Percentiles rank a stretch among this genome's conserved stretches.
Conservation (phyloP, 1,140 invertebrate genomes). For the Anoplolepis gracilipes region DNA sequence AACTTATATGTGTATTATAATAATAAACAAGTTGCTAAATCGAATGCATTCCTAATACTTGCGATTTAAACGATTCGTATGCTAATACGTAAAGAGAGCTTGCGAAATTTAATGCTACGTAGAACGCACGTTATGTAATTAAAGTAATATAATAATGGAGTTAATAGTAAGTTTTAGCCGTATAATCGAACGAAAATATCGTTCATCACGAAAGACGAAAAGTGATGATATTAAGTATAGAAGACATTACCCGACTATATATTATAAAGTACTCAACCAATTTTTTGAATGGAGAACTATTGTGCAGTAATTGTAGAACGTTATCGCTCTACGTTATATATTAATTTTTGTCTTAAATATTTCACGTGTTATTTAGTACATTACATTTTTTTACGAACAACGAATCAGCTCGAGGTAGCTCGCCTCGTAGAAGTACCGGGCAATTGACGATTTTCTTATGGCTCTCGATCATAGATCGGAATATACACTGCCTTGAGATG, state of each 20-base stretch:
- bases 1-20: slow-evolving; percentile 33
- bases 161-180: slow-evolving; percentile 15
- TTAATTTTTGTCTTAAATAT: neutral
- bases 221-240: slow-evolving; percentile 65
- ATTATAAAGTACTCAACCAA: neutral
- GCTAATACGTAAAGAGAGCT: slow-evolving; percentile 5
- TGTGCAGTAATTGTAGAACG: slow-evolving; percentile 33
- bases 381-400: slow-evolving; percentile 58
- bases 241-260: neutral
- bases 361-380: slow-evolving; percentile 3
- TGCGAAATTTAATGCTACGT: slow-evolving; percentile 14
- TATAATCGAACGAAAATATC: slow-evolving; percentile 53
- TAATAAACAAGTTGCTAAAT: slow-evolving; percentile 43
- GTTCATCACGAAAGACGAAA: slow-evolving; percentile 70
- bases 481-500: slow-evolving; percentile 76
- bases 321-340: slow-evolving; percentile 10
- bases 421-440: slow-evolving; percentile 60
- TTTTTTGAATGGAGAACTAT: slow-evolving; percentile 1
- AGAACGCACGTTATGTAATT: neutral
- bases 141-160: neutral
- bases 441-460: slow-evolving; percentile 53
- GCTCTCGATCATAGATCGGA: slow-evolving; percentile 54
- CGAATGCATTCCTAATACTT: slow-evolving; percentile 24
- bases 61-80: neutral
- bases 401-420: slow-evolving; percentile 61